phyloP scores from a whole-genome alignment of 1,140 invertebrate species.

The Octopus sinensis region DNA sequence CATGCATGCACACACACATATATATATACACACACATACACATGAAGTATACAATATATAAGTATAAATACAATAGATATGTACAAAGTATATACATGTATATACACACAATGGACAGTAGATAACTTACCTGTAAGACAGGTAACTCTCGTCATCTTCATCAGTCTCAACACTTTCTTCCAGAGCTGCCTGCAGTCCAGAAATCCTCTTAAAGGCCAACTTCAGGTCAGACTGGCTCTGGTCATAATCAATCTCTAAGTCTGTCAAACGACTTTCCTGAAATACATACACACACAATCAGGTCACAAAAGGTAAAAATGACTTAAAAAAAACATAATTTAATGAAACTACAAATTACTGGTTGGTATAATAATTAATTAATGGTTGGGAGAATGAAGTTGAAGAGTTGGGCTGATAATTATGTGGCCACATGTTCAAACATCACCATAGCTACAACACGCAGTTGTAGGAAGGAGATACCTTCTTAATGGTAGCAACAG shows the following conservation, averaged over 20 bases:
- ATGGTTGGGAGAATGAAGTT: too few relatives aligned
- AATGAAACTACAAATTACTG: too few relatives aligned
- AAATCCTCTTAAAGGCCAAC: slow-evolving; percentile 77
- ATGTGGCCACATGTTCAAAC: too few relatives aligned
- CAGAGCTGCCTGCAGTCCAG: slow-evolving; percentile 80
- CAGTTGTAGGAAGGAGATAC: too few relatives aligned
- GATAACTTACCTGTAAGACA: slow-evolving; percentile 36
- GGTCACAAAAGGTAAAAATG: too few relatives aligned
- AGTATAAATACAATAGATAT: not conserved
- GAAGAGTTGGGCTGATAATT: too few relatives aligned
- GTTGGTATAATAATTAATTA: too few relatives aligned
- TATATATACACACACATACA: not conserved
- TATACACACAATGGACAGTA: not conserved
- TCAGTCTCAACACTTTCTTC: slow-evolving; percentile 63
- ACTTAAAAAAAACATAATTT: too few relatives aligned
- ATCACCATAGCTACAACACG: too few relatives aligned
- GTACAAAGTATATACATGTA: not conserved
- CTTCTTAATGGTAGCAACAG: too few relatives aligned
- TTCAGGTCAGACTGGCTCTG: slow-evolving; percentile 68
- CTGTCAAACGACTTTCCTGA: slow-evolving; percentile 53
- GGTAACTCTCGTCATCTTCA: slow-evolving; percentile 45
- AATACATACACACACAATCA: not conserved
- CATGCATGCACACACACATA: not conserved
- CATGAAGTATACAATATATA: not conserved
- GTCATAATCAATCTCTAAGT: slow-evolving; percentile 56